phyloP scores from a whole-genome alignment of 35 echinoderm and acorn worm species.

The Ophiothrix spiculata region DNA sequence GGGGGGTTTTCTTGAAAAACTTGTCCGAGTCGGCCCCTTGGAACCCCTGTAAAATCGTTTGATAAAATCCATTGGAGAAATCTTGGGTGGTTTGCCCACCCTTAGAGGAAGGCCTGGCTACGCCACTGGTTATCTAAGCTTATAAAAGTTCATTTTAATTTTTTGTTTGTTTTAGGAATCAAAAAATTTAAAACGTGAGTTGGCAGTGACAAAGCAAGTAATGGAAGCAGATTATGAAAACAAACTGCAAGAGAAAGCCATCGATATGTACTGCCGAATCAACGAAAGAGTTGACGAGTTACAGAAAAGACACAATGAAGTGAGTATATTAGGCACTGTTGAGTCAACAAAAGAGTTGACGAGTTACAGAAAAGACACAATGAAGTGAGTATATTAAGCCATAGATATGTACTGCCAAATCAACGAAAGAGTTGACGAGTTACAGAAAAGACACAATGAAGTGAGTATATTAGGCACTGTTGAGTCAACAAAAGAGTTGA shows the following conservation, averaged over 20 bases:
- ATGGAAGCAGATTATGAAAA: slow-evolving; percentile 95
- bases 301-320: slow-evolving; percentile 79
- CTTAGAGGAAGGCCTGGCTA: too few species aligned
- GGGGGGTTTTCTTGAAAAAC: too few species aligned
- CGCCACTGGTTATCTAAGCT: too few species aligned
- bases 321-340: slow-evolving; percentile 60
- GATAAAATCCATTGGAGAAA: too few species aligned
- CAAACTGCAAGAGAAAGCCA: slow-evolving; percentile 88
- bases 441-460: slow-evolving; percentile 80
- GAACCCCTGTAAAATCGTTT: too few species aligned
- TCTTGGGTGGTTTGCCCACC: too few species aligned
- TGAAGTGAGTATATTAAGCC: slow-evolving; percentile 40
- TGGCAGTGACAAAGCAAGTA: slow-evolving; percentile 78
- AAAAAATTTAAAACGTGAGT: slow-evolving; percentile 77
- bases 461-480: slow-evolving; percentile 64
- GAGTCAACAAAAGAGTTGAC: slow-evolving; percentile 84
- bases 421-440: background rate
- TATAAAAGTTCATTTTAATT: background rate
- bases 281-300: slow-evolving; percentile 83
- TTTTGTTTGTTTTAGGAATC: slow-evolving; percentile 65
- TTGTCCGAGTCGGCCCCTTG: too few species aligned
- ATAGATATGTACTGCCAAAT: background rate
- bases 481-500: slow-evolving; percentile 84
- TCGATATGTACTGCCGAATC: slow-evolving; percentile 86
- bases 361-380: slow-evolving; percentile 72